Percentiles rank a stretch among this genome's conserved stretches.
Evolutionary conservation across 2,797 vertebrate species (phyloP).

Genomic region (Rhincodon typus): DNA sequence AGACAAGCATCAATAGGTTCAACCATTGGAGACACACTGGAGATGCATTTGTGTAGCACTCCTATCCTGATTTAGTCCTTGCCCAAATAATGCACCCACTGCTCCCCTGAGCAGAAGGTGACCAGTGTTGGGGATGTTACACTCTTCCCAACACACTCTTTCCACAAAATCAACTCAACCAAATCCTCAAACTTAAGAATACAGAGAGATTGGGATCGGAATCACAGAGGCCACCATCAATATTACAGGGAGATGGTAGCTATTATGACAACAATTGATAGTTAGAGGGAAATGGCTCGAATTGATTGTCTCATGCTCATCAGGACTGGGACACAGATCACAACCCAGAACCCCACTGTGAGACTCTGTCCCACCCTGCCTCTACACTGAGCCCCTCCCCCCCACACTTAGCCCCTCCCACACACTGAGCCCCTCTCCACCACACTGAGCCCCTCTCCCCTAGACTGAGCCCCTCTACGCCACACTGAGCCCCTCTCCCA

Average conservation of each 20-base stretch:
- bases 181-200: background rate
- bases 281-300: background rate
- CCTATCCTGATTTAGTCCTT: background rate
- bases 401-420: no score
- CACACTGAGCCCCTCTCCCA: no score
- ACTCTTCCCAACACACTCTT: background rate
- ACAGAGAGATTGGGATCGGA: background rate
- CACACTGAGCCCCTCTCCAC: no score
- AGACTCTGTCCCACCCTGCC: no score
- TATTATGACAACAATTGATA: background rate
- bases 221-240: background rate
- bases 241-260: background rate
- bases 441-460: no score
- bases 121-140: background rate
- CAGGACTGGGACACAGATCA: no score
- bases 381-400: no score
- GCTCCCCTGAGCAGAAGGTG: background rate
- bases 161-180: background rate
- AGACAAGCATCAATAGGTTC: slow-evolving; percentile 26
- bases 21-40: background rate
- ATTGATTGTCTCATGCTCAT: no score
- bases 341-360: no score
- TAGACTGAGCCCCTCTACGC: no score
- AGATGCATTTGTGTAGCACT: background rate
- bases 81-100: background rate